Evolutionary conservation across 2,113 vertebrate species (phyloP).

Genomic region (Furnarius figulus): DNA sequence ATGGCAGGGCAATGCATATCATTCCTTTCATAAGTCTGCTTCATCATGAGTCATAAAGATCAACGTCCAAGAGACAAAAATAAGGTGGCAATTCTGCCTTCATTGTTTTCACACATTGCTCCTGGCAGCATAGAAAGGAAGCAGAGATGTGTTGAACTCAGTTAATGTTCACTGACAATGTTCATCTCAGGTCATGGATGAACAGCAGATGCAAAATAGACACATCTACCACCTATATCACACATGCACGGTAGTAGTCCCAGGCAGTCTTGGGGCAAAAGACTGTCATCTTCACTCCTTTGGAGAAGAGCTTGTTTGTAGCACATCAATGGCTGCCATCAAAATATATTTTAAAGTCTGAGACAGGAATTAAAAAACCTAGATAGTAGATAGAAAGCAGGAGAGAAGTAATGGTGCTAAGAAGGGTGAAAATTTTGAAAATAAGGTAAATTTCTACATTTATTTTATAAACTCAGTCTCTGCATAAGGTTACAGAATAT

Average conservation of each 20-base stretch:
- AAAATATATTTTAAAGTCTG: not conserved
- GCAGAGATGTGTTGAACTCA: not conserved
- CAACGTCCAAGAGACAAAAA: not conserved
- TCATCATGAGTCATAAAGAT: not conserved
- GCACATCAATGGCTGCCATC: not conserved
- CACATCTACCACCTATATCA: rapidly evolving
- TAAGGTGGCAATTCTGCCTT: not conserved
- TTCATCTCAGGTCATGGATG: not conserved
- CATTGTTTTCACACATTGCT: not conserved
- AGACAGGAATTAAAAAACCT: not conserved
- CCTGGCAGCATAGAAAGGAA: not conserved
- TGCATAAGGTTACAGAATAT: not conserved
- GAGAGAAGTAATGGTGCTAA: not conserved
- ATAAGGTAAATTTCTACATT: not conserved
- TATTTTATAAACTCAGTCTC: not conserved
- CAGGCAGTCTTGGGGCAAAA: not conserved
- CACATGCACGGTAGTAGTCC: rapidly evolving
- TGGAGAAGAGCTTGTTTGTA: not conserved
- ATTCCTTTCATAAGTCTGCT: not conserved
- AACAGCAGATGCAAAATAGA: not conserved
- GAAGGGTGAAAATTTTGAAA: not conserved
- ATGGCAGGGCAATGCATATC: not conserved
- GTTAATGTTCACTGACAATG: not conserved
- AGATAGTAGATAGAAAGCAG: not conserved
- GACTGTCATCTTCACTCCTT: rapidly evolving